Conservation (phyloP, 2,113 vertebrate genomes). For the Spheniscus mendiculus region DNA sequence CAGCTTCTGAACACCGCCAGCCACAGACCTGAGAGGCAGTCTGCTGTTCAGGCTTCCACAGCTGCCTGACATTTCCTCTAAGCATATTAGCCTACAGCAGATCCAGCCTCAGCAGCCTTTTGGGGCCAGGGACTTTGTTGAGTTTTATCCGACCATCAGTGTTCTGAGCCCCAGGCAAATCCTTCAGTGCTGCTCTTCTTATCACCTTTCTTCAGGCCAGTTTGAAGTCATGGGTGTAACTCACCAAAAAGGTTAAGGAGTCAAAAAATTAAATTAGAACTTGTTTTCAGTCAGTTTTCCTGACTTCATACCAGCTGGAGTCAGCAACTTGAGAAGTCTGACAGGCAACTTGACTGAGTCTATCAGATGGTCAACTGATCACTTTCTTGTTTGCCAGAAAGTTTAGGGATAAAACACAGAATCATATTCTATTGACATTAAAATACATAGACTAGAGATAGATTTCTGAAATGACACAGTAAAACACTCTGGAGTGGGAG, state of each 20-base stretch:
- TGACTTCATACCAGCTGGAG: not conserved
- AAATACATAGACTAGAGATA: not conserved
- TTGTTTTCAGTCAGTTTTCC: slow-evolving; percentile 5
- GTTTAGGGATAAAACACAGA: not conserved
- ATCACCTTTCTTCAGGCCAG: not conserved
- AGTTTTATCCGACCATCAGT: not conserved
- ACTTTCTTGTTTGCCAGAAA: not conserved
- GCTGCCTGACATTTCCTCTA: slow-evolving; percentile 53
- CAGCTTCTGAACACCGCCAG: not conserved
- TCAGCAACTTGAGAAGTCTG: not conserved
- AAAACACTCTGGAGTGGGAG: not conserved
- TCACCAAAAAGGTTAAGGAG: slow-evolving; percentile 34
- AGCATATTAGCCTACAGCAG: slow-evolving; percentile 7
- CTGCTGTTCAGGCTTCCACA: not conserved
- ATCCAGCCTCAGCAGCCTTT: not conserved
- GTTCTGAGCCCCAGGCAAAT: slow-evolving; percentile 41
- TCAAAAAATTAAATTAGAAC: slow-evolving; percentile 19
- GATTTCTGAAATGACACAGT: not conserved
- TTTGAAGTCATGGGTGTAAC: slow-evolving; percentile 12
- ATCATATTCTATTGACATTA: slow-evolving; percentile 5
- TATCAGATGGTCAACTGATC: slow-evolving; percentile 25
- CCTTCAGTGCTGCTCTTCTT: slow-evolving; percentile 23
- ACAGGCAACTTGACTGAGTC: not conserved
- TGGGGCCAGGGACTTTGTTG: not conserved
- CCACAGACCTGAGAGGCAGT: not conserved